Percentiles rank a stretch among this genome's conserved stretches.
Conservation (phyloP, 2,113 vertebrate genomes). For the Noturus placidus region DNA sequence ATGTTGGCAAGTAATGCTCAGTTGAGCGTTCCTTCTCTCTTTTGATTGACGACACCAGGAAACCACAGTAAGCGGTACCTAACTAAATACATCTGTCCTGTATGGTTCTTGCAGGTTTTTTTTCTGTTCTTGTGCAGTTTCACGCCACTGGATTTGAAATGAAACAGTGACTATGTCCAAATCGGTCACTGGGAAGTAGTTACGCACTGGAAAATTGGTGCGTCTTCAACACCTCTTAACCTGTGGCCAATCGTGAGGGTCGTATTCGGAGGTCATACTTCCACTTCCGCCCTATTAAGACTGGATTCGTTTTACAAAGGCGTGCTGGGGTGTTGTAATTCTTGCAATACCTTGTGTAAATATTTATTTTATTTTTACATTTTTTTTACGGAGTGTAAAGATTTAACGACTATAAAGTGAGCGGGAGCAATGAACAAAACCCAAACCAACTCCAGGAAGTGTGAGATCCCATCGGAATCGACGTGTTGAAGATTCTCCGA, state of each 20-base stretch:
- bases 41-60: constrained; percentile 17
- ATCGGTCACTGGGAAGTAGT: neutral
- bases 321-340: neutral
- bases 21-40: neutral
- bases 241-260: neutral
- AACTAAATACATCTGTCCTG: neutral
- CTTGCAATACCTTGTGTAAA: neutral
- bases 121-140: neutral
- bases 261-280: neutral
- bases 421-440: neutral
- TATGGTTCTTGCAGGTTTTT: neutral
- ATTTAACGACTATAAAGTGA: neutral
- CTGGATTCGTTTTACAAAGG: neutral
- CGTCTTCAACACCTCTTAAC: neutral
- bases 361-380: neutral
- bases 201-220: neutral
- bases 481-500: neutral
- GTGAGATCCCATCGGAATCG: neutral
- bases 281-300: neutral
- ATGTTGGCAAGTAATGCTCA: neutral
- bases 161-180: neutral
- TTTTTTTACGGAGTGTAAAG: neutral
- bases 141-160: neutral
- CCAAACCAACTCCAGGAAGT: neutral
- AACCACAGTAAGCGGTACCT: neutral